phyloP scores from a whole-genome alignment of 2,888 invertebrate genomes.

The Netelia melanura region DNA sequence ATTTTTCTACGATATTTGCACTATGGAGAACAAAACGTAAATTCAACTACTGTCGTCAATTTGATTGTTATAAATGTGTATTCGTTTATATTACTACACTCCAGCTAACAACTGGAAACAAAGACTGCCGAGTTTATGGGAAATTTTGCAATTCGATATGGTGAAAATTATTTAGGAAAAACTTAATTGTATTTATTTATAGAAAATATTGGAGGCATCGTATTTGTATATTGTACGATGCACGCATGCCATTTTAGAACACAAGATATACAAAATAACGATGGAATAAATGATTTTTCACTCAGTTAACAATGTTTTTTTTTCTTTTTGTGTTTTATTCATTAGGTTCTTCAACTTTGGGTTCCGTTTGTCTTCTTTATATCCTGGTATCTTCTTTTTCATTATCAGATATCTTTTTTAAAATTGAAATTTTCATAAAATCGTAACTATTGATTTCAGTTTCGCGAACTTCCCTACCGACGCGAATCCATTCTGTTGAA shows the following conservation, averaged over 20 bases:
- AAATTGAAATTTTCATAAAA: too few species aligned
- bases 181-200: too few species aligned
- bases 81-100: neutral
- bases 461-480: neutral
- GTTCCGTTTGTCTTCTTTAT: neutral
- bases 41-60: neutral
- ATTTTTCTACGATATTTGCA: neutral
- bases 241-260: neutral
- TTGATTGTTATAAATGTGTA: neutral
- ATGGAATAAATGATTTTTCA: slow-evolving; percentile 5
- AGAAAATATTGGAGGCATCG: too few species aligned
- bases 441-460: neutral
- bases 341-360: neutral
- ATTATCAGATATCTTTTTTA: too few species aligned
- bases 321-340: neutral
- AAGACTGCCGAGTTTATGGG: neutral
- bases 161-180: neutral
- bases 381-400: too few species aligned
- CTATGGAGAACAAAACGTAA: neutral
- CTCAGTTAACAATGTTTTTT: neutral
- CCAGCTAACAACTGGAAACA: neutral
- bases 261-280: neutral
- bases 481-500: neutral
- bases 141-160: neutral
- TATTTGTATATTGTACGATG: neutral